Evolutionary conservation across 1,140 invertebrate genomes (phyloP), one percentile per base, ranked within the genome.

Genomic region (Catajapyx aquilonaris): DNA sequence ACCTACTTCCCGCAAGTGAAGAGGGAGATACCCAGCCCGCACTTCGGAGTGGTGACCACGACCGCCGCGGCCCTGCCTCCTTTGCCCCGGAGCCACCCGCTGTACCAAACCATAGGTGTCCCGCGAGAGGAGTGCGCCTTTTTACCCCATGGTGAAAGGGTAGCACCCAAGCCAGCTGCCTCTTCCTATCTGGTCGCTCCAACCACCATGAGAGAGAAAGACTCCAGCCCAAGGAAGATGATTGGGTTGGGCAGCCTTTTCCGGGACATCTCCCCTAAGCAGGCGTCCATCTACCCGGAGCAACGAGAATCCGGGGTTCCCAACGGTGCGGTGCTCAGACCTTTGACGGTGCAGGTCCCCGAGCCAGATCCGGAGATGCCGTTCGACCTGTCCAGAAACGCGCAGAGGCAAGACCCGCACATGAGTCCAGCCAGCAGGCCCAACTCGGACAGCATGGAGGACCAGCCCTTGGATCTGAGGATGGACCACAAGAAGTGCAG

Each of bases 401-500:
- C 35, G 19, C 30, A 31, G 3, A 2, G 40, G 41, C 16, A 44
- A 35, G 36, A 38, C n/a, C 10, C 25, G 32, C 18, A 39, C n/a
- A 15, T 30, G 5, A 33, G 38, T 35, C 23, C 25, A 5, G 18
- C 22, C 40, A 2, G 19, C 35, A 5, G 20, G 20, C 18, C 40
- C 20, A 40, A 34, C 31, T 15, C 35, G 9, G 45, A 17, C 33
- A 19, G 19, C 32, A 15, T 5, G 54, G 41, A 41, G 5, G 76
- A 81, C 41, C 69, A 76, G 48, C 78, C 78, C 0, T 47, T 84
- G 19, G 79, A 84, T 54, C 59, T 81, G n/a, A 70, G 72, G 31
- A 59, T 76, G 1, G 38, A 37, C 57, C 35, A 38, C 11, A 62
- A 28, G 54, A 64, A 37, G 65, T 62, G 45, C 61, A 60, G 44